Evolutionary conservation across 2,797 vertebrate species (phyloP), one percentile per base, ranked within the genome.

Genomic region (Staurois parvus): DNA sequence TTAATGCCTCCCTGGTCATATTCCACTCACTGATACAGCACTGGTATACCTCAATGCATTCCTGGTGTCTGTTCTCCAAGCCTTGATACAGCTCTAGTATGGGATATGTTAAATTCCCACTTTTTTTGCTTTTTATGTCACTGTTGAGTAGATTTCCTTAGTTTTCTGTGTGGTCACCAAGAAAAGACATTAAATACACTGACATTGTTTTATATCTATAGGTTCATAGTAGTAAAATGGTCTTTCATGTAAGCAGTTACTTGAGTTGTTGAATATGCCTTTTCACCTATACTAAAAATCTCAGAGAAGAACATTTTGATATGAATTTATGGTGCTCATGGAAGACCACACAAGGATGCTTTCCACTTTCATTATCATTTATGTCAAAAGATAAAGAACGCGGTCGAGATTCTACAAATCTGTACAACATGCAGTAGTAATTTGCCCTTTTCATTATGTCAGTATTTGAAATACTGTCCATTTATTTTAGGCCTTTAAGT

Each of bases 361-460:
- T 76, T 83, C 29, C 17, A 67, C 81, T 68, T 68, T 42, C 40
- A 83, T 83, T 68, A 83, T 32, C 30, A 32, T 26, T 62, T 68
- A 42, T 83, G 81, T 75, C 72, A 83, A 2, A 26, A 67, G 72
- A 83, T 48, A 67, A 67, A 76, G 70, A 45, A 74, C 72, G n/a
- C 28, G 15, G 37, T 17, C 24, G 34, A 67, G 72, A 76, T 68
- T 68, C 40, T 83, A 66, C 81, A 75, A 83, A 83, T 83, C 72
- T 68, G 40, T 83, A 75, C 81, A 83, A 83, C 72, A 64, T 67
- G 29, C 37, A 34, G 72, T 75, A 68, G 81, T 75, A 83, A 75
- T 83, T 75, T 83, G 81, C 72, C 81, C 81, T 83, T 83, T 83
- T 68, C 72, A 76, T 75, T 83, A 67, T 83, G 81, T 83, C 81